A percentile compares a stretch with the other conserved stretches of the same genome.
phyloP scores from a whole-genome alignment of 1,140 invertebrate species.

The Ceratosolen solmsi region DNA sequence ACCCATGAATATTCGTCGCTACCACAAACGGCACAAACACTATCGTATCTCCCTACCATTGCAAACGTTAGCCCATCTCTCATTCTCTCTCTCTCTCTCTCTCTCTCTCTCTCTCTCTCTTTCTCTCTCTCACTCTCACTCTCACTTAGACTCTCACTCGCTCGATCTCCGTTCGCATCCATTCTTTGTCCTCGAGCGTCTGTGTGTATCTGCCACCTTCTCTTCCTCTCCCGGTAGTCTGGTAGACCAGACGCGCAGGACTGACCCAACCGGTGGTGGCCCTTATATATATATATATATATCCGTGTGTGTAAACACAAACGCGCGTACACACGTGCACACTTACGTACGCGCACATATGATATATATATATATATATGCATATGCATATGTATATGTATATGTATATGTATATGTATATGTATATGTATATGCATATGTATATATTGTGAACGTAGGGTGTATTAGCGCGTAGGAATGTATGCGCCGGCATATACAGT shows the following conservation, averaged over 20 bases:
- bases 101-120: neutral
- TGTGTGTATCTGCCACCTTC: slow-evolving; percentile 19
- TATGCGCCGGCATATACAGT: slow-evolving; percentile 12
- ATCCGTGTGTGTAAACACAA: neutral
- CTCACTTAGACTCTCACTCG: slow-evolving; percentile 3
- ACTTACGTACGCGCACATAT: too few relatives aligned
- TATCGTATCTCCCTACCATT: neutral
- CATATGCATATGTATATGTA: too few relatives aligned
- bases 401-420: too few relatives aligned
- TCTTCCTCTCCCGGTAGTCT: slow-evolving; percentile 24
- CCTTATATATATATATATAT: neutral
- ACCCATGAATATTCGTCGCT: neutral
- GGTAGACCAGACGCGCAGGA: slow-evolving; percentile 39
- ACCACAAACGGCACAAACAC: neutral
- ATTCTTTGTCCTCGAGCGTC: slow-evolving; percentile 45
- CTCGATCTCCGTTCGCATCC: neutral
- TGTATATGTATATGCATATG: too few relatives aligned
- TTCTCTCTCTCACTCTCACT: neutral
- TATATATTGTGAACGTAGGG: too few relatives aligned
- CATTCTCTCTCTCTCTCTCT: slow-evolving; percentile 12
- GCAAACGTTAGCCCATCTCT: neutral
- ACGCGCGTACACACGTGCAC: neutral
- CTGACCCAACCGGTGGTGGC: slow-evolving; percentile 44
- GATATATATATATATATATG: too few relatives aligned
- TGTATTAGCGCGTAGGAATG: too few relatives aligned